Percentiles rank a stretch among this genome's conserved stretches.
phyloP scores from a whole-genome alignment of 2,797 vertebrate species.

The Antennarius maculatus region DNA sequence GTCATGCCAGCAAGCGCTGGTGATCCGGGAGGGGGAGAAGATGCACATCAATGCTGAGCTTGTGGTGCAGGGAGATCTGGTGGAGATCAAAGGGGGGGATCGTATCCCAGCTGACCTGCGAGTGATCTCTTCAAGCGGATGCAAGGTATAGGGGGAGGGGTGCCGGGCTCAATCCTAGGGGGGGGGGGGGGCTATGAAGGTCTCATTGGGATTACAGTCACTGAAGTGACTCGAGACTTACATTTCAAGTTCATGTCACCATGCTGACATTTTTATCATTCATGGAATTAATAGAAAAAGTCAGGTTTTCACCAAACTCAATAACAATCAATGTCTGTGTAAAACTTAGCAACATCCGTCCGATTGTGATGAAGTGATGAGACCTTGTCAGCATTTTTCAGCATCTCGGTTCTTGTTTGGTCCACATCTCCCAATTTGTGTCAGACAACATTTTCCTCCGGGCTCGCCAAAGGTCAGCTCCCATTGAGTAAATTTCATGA shows the following conservation, averaged over 20 bases:
- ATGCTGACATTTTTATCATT: neutral
- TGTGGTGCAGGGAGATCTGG: constrained; percentile 92
- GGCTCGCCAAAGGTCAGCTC: neutral
- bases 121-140: constrained; percentile 88
- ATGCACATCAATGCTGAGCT: constrained; percentile 91
- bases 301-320: neutral
- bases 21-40: constrained; percentile 94
- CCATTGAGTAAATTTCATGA: neutral
- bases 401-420: neutral
- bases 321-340: too few species aligned
- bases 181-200: constrained; percentile 3
- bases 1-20: constrained; percentile 89
- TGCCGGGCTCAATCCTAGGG: constrained; percentile 5
- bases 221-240: constrained; percentile 2
- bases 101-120: constrained; percentile 91
- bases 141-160: constrained; percentile 83
- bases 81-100: constrained; percentile 95
- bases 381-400: neutral
- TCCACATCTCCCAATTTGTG: neutral
- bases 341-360: neutral
- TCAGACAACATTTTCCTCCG: neutral
- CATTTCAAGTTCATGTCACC: neutral
- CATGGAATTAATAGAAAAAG: too few species aligned
- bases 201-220: constrained; percentile 17
- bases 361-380: neutral